Evolutionary conservation across 2,888 invertebrate genomes (phyloP).

Genomic region (Plebejus argus): DNA sequence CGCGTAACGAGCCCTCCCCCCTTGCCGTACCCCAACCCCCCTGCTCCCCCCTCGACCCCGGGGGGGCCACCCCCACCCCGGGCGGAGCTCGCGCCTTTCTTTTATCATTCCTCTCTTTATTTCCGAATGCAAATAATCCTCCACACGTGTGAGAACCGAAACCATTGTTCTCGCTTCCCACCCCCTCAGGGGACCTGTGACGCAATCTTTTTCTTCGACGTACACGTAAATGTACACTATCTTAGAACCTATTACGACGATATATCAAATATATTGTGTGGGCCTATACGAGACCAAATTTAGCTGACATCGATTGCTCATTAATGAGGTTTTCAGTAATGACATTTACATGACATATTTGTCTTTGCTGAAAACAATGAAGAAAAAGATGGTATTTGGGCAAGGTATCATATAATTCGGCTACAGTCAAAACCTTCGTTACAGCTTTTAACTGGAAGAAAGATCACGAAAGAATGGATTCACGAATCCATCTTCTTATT

Average conservation of each 20-base stretch:
- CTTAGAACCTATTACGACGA: conserved; percentile 52
- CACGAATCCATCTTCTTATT: not conserved
- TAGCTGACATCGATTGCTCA: not conserved
- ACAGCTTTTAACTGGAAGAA: not conserved
- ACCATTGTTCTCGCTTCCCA: conserved; percentile 80
- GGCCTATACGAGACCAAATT: not conserved
- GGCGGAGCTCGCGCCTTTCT: conserved; percentile 81
- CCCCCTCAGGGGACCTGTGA: conserved; percentile 65
- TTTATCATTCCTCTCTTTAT: conserved; percentile 81
- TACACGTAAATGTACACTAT: conserved; percentile 72
- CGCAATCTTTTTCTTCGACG: conserved; percentile 78
- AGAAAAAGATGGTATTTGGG: no score
- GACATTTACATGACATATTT: no score
- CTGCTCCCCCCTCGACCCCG: conserved; percentile 54
- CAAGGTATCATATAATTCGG: not conserved
- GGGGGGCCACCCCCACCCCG: conserved; percentile 78
- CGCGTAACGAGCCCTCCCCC: conserved; percentile 77
- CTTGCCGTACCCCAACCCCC: conserved; percentile 59
- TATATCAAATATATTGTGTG: conserved; percentile 38
- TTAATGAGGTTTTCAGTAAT: not conserved
- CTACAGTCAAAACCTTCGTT: not conserved
- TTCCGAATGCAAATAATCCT: conserved; percentile 83
- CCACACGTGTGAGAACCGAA: conserved; percentile 82
- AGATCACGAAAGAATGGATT: not conserved
- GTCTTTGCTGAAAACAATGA: no score